Evolutionary conservation across 2,113 vertebrate species (phyloP).

Genomic region (Seriola quinqueradiata): DNA sequence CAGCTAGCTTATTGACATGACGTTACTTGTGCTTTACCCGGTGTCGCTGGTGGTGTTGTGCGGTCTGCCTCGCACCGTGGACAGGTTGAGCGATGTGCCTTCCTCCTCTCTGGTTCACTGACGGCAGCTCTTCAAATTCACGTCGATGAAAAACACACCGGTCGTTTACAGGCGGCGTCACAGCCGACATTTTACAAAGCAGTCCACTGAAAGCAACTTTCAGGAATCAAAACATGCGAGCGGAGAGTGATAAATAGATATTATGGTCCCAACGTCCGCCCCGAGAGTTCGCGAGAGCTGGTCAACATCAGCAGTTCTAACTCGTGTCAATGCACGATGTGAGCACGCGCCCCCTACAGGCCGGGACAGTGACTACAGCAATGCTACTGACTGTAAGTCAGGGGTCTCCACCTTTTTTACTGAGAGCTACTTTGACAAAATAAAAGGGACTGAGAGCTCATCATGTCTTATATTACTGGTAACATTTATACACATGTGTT

Average conservation of each 20-base stretch:
- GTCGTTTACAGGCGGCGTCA: slow-evolving; percentile 19
- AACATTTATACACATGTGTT: too few species aligned
- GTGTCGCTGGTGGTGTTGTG: neutral
- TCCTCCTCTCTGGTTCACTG: slow-evolving; percentile 24
- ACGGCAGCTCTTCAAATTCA: slow-evolving; percentile 33
- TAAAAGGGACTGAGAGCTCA: too few species aligned
- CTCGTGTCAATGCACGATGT: too few species aligned
- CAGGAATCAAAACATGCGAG: slow-evolving; percentile 17
- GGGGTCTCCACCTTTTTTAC: too few species aligned
- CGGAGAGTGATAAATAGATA: neutral
- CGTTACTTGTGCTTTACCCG: slow-evolving; percentile 58
- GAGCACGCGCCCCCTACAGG: slow-evolving; percentile 2
- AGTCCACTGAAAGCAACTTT: slow-evolving; percentile 37
- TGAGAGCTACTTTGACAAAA: too few species aligned
- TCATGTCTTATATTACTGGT: too few species aligned
- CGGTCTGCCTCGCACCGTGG: slow-evolving; percentile 6
- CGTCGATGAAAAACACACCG: slow-evolving; percentile 27
- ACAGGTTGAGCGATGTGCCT: neutral
- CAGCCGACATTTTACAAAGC: slow-evolving; percentile 68
- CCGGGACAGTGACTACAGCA: neutral
- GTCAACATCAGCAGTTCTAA: neutral
- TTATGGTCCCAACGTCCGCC: neutral
- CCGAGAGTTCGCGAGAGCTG: neutral
- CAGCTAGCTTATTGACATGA: slow-evolving; percentile 23
- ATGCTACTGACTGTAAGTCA: too few species aligned